Percentiles rank a stretch among this genome's conserved stretches.
These are phyloP conservation scores for Stylophora pistillata DNA, from an alignment of 64 coral and sea anemone species.

Conservation along the genomic window DNA sequence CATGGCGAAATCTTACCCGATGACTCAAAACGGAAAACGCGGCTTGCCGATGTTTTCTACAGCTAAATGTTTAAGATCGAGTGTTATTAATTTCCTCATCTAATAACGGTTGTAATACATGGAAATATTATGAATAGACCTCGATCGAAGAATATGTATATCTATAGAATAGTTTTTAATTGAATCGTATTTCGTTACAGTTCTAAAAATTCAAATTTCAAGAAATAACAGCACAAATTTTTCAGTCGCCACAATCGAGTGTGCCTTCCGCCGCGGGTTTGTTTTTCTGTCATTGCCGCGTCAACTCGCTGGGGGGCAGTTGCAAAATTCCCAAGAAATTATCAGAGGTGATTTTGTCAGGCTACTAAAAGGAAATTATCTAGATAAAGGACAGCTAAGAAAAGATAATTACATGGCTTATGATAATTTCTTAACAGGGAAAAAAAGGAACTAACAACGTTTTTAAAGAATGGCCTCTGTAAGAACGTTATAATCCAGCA, in stretches of 20 bases:
- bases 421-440: neutral
- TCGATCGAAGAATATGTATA: neutral
- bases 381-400: constrained; percentile 5
- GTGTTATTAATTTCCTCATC: constrained; percentile 39
- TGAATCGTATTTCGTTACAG: constrained; percentile 30
- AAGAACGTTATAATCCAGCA: too few species aligned
- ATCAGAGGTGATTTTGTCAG: neutral
- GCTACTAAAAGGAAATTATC: neutral
- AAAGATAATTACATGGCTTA: neutral
- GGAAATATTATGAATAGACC: neutral
- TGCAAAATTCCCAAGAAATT: neutral
- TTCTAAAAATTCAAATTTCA: neutral
- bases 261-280: neutral
- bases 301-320: constrained; percentile 26
- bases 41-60: constrained; percentile 4
- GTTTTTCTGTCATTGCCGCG: neutral
- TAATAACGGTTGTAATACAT: neutral
- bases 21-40: constrained; percentile 8
- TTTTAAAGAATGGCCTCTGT: neutral
- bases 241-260: neutral
- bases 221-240: neutral
- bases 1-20: neutral
- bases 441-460: neutral
- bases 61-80: constrained; percentile 12
- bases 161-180: constrained; percentile 1